Evolutionary conservation across 37 sponge, comb jelly and placozoan genomes (phyloP).

Genomic region (Mnemiopsis leidyi): DNA sequence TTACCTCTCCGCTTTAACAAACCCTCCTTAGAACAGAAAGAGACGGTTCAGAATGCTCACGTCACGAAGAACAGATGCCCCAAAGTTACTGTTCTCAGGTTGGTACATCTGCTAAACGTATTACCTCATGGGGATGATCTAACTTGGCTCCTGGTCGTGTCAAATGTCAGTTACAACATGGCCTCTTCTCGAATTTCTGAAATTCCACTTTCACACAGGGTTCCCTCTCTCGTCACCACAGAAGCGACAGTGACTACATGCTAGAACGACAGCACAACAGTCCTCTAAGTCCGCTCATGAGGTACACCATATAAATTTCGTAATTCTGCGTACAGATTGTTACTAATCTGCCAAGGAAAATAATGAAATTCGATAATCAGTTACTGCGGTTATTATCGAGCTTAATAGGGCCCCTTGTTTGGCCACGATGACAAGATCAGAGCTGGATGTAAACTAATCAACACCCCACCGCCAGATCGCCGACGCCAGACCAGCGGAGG

Average conservation of each 20-base stretch:
- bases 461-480: neutral
- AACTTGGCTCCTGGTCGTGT: neutral
- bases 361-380: neutral
- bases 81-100: neutral
- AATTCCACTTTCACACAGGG: neutral
- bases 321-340: neutral
- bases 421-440: neutral
- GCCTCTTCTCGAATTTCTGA: neutral
- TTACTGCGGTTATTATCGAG: neutral
- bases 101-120: too few relatives aligned
- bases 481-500: neutral
- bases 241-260: conserved; percentile 29
- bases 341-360: neutral
- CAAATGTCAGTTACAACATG: neutral
- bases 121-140: neutral
- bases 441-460: neutral
- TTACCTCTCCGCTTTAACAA: too few relatives aligned
- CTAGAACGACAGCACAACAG: neutral
- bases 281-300: neutral
- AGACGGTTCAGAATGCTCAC: neutral
- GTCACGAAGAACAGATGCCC: neutral
- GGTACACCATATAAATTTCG: neutral
- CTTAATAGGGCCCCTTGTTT: neutral
- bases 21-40: neutral
- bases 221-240: neutral